Evolutionary conservation across 2,113 vertebrate genomes (phyloP).

Genomic region (Vidua chalybeata): DNA sequence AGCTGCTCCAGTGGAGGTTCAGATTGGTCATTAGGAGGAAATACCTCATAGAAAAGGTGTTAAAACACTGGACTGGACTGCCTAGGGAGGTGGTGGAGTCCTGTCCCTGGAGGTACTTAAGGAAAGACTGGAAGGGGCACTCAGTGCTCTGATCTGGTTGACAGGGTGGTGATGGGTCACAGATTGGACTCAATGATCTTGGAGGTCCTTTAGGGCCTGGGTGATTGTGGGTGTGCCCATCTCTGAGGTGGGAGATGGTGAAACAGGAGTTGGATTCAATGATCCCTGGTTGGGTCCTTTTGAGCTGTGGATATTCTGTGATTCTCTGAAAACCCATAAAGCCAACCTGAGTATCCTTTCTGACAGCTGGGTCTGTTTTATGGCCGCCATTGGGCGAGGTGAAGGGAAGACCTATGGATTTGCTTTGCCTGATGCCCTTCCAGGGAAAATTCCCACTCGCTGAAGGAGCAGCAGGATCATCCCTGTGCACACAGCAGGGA

Average conservation of each 20-base stretch:
- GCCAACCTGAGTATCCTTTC: not conserved
- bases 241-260: not conserved
- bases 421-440: not conserved
- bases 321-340: not conserved
- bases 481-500: accelerated
- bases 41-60: not conserved
- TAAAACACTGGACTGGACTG: not conserved
- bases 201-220: not conserved
- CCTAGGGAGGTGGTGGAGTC: not conserved
- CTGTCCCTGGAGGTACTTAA: not conserved
- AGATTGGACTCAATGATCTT: not conserved
- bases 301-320: not conserved
- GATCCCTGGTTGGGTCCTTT: not conserved
- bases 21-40: not conserved
- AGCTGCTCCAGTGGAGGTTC: not conserved
- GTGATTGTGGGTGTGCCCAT: not conserved
- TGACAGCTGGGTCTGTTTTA: not conserved
- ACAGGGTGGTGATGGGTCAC: not conserved
- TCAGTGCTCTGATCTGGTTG: not conserved
- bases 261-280: accelerated
- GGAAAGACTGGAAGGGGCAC: accelerated
- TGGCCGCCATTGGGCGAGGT: accelerated
- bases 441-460: not conserved
- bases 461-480: not conserved
- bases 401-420: not conserved